phyloP scores from a whole-genome alignment of 2,888 invertebrate species.

The Drosophila dives region DNA sequence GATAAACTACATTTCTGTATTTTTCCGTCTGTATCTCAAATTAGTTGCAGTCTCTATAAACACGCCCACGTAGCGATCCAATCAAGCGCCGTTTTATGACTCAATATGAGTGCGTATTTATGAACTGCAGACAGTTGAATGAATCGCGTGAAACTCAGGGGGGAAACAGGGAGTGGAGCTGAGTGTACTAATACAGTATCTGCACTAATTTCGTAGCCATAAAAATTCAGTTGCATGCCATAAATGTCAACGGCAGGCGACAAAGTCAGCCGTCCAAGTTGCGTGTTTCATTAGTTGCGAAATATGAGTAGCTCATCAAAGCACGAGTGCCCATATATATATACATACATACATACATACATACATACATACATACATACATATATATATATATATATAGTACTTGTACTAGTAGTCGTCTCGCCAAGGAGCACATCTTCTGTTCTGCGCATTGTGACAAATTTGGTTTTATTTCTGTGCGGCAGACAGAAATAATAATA shows the following conservation, averaged over 20 bases:
- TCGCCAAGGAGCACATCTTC: conserved; percentile 16
- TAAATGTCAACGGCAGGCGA: conserved; percentile 70
- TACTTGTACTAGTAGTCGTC: not conserved
- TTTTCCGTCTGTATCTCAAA: conserved; percentile 63
- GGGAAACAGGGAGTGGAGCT: not conserved
- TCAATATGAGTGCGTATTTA: conserved; percentile 67
- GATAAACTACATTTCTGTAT: conserved; percentile 75
- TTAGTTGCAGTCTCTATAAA: conserved; percentile 64
- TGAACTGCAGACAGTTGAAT: conserved; percentile 39
- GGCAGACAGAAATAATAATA: conserved; percentile 64
- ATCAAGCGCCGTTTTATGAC: conserved; percentile 76
- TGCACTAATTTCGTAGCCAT: conserved; percentile 74
- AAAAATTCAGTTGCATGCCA: conserved; percentile 78
- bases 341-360: not conserved
- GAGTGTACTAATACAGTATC: conserved; percentile 56
- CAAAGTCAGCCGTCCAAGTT: conserved; percentile 52
- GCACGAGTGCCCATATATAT: conserved; percentile 3
- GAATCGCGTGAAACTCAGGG: no score
- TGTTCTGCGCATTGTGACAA: conserved; percentile 61
- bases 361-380: not conserved
- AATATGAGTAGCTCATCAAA: conserved; percentile 64
- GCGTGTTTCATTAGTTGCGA: conserved; percentile 77
- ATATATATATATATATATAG: not conserved
- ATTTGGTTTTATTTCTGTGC: conserved; percentile 74
- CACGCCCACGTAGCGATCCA: conserved; percentile 70